Conservation (phyloP, 2,888 invertebrate genomes). For the Aspidapion aeneum region DNA sequence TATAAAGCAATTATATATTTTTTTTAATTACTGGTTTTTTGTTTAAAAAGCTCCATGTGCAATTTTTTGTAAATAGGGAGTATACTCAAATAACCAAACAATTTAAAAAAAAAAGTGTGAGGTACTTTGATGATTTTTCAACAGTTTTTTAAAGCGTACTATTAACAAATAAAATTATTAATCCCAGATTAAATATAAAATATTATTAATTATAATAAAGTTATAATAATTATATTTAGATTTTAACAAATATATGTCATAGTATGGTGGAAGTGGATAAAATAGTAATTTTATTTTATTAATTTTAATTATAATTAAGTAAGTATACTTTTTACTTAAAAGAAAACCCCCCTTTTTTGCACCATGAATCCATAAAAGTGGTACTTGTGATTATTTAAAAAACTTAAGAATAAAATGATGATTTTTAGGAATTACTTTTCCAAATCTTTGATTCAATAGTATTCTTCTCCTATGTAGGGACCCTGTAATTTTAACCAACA, state of each 20-base stretch:
- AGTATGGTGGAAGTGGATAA: slow-evolving; percentile 5
- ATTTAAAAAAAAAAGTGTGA: not conserved
- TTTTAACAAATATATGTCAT: not conserved
- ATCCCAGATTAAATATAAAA: not conserved
- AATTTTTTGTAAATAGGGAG: not conserved
- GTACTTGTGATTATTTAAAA: too few relatives aligned
- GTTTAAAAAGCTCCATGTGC: not conserved
- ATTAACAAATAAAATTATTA: not conserved
- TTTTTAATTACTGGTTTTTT: too few relatives aligned
- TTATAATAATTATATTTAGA: not conserved
- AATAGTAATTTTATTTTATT: not conserved
- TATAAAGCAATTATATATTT: too few relatives aligned
- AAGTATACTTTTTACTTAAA: too few relatives aligned
- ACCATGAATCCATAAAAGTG: too few relatives aligned
- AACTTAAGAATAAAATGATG: too few relatives aligned
- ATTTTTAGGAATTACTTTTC: too few relatives aligned
- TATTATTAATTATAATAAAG: not conserved
- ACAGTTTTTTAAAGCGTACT: not conserved
- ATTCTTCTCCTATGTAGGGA: too few relatives aligned
- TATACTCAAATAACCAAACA: not conserved
- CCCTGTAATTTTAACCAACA: too few relatives aligned
- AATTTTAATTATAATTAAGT: not conserved
- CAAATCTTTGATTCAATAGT: too few relatives aligned
- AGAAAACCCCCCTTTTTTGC: too few relatives aligned
- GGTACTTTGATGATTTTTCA: not conserved